Conservation (phyloP, 2,888 invertebrate genomes). For the Crematogaster levior region DNA sequence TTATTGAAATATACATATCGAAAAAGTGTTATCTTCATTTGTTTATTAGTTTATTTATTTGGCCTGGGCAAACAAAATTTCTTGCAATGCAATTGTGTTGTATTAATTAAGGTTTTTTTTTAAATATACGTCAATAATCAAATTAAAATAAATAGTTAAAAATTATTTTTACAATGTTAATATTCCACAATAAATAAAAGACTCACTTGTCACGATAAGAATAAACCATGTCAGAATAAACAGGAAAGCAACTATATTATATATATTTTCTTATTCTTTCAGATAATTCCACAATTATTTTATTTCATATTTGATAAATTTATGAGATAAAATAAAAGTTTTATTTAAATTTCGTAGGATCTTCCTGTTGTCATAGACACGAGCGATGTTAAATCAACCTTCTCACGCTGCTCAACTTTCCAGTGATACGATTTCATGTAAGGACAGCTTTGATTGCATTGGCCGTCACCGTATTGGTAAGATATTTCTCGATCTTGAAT, state of each 20-base stretch:
- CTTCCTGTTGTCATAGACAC: too few species aligned
- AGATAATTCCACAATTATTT: not conserved
- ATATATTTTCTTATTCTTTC: not conserved
- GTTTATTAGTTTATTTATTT: not conserved
- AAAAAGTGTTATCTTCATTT: not conserved
- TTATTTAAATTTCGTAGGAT: not conserved
- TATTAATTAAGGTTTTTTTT: not conserved
- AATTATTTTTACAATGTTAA: not conserved
- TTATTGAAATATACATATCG: not conserved
- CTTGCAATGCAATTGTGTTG: not conserved
- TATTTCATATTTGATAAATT: not conserved
- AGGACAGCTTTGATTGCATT: constrained; percentile 21
- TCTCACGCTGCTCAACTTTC: constrained; percentile 11
- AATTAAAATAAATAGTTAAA: constrained; percentile 9
- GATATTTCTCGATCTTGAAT: constrained; percentile 9
- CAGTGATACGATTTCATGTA: not conserved
- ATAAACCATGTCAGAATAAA: too few species aligned
- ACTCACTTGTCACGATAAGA: too few species aligned
- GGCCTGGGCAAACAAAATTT: not conserved
- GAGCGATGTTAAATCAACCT: not conserved
- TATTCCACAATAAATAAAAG: too few species aligned
- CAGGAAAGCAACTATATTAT: not conserved
- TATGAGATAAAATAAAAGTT: not conserved
- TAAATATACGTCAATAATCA: too few species aligned
- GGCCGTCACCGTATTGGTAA: constrained; percentile 17